These are phyloP conservation scores for Cantharis lateralis DNA, from an alignment of 2,888 invertebrate species.

Conservation along the genomic window DNA sequence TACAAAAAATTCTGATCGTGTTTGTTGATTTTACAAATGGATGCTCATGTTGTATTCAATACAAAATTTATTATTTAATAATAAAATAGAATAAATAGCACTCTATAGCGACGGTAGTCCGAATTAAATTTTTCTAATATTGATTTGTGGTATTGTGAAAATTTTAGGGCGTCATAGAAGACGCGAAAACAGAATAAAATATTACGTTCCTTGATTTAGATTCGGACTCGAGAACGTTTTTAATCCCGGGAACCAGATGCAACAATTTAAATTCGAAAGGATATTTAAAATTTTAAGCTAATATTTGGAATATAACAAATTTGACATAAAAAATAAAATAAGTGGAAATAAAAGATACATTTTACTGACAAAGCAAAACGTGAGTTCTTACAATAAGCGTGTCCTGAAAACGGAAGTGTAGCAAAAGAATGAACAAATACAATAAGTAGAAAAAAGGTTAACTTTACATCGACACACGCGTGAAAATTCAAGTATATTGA, in stretches of 20 bases:
- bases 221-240: not conserved
- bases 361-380: conserved; percentile 23
- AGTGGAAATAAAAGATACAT: conserved; percentile 14
- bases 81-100: conserved; percentile 17
- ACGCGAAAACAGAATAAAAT: not conserved
- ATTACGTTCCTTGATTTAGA: not conserved
- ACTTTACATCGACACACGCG: conserved; percentile 21
- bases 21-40: conserved; percentile 31
- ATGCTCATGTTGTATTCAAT: conserved; percentile 24
- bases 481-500: conserved; percentile 22
- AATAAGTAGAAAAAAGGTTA: conserved; percentile 14
- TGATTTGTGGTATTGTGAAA: not conserved
- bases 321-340: conserved; percentile 18
- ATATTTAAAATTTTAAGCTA: not conserved
- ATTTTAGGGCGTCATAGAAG: not conserved
- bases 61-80: conserved; percentile 24
- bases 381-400: conserved; percentile 17
- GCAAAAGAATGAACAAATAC: conserved; percentile 16
- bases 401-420: conserved; percentile 19
- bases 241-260: too few relatives aligned
- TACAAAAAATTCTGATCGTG: conserved; percentile 28
- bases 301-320: conserved; percentile 3
- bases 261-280: not conserved
- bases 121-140: not conserved
- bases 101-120: not conserved